Conservation (phyloP, 2,113 vertebrate species). For the Porphyrio hochstetteri region DNA sequence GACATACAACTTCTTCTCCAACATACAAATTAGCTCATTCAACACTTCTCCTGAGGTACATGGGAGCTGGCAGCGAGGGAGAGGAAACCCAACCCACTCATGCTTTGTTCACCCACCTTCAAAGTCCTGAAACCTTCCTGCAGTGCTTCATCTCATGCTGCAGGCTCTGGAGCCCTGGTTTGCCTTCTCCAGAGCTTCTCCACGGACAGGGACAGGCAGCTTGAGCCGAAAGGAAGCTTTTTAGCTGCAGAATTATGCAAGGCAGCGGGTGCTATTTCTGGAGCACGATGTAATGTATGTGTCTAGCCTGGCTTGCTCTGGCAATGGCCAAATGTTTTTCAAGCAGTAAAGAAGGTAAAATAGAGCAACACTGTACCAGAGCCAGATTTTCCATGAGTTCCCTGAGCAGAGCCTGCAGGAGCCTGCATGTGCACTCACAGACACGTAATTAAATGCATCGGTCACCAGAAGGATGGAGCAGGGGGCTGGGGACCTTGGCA, state of each 20-base stretch:
- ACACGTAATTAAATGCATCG: neutral
- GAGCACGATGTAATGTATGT: neutral
- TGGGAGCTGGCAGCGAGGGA: neutral
- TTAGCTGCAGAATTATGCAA: neutral
- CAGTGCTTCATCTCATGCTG: neutral
- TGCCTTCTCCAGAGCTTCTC: neutral
- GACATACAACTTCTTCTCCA: neutral
- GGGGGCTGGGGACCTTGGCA: neutral
- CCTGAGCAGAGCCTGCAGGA: neutral
- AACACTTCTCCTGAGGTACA: neutral
- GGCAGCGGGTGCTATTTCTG: slow-evolving; percentile 22
- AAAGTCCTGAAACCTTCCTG: neutral
- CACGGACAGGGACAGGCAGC: neutral
- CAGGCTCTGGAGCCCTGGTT: neutral
- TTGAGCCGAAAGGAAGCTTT: neutral
- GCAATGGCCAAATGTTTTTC: slow-evolving; percentile 31
- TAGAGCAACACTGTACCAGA: neutral
- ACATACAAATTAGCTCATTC: neutral
- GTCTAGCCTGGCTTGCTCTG: slow-evolving; percentile 29
- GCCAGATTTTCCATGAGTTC: neutral
- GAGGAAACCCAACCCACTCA: neutral
- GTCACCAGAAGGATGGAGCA: neutral
- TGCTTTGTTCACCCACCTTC: neutral
- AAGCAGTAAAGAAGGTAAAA: slow-evolving; percentile 22
- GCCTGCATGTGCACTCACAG: neutral